Base-by-base conservation (phyloP, 2,888 invertebrate genomes). In the Galerucella calmariensis region DNA sequence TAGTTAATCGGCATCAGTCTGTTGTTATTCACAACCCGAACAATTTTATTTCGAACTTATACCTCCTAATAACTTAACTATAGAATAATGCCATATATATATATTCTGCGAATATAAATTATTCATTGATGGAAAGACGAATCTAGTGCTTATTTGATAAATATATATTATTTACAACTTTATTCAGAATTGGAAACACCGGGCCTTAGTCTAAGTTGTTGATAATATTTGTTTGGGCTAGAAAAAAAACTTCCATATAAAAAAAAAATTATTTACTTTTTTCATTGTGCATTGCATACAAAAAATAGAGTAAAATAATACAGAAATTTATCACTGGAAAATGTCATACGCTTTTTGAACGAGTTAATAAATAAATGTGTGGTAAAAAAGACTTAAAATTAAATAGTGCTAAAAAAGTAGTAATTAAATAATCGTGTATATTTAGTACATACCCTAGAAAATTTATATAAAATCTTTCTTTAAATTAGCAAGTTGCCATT, bases 321-420 rank as follows among this genome's bases (percentile, higher is more conserved):
- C 63, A 65, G n/a, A 63, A 11, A 65, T 65, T 44, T 65, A 65
- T 65, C 63, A 65, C 63, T 20, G n/a, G 62, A 65, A 65, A 65
- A 27, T 44, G 16, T 65, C 46, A 46, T 62, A 62, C 8, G 14
- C n/a, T 62, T 35, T n/a, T 12, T 62, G 41, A 41, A 62, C n/a
- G 62, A 62, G 16, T 46, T 65, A 65, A 65, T 65, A 65, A 65
- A 46, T 65, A 65, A 56, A 56, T 3, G 20, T 16, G 62, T 65
- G 63, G 63, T 67, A 56, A 48, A 20, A 65, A 27, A 53, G 4
- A 12, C 20, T 27, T 35, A 67, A n/a, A 53, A 67, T 35, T 48
- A 67, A 67, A 67, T 27, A 53, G 53, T 53, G 53, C 70, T 62
- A 11, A 51, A 59, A 46, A 46, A 27, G 12, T 9, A 53, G 9